Base-by-base conservation (phyloP, 2,113 vertebrate genomes). In the Limanda limanda region DNA sequence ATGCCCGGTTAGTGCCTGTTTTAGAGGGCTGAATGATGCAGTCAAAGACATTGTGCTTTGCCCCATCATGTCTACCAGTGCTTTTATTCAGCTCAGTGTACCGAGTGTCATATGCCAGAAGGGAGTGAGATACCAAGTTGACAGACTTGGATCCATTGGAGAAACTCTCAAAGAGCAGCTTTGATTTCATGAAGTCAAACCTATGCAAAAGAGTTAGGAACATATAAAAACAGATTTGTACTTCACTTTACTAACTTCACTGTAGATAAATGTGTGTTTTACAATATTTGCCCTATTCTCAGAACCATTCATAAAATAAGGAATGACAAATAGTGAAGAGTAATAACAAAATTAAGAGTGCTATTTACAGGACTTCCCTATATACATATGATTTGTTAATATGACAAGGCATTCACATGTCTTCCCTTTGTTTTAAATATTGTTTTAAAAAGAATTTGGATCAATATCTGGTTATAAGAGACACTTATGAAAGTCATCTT, bases 171-270 rank as follows among this genome's bases (percentile, higher is more conserved):
- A 96, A 99, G 52, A 98, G 96, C 81, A 99, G 87, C 89, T 99
- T 98, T 63, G 98, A 99, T 88, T 99, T 99, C 94, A 97, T 97
- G 84, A 99, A 99, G 92, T 99, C 97, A 89, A 99, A 99, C 88
- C 98, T 99, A 64, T 71, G 58, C 84, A 2, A 68, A 3, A 73
- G 25, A 82, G 63, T 55, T 9, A 40, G 3, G 65, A 68, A 61
- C 1, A 68, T 12, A 25, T 15, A 54, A 51, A 76, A 66, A 48
- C 2, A 13, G 0, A 71, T 40, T 1, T 48, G 20, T 24, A 9
- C 21, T 64, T 15, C n/a, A n/a, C n/a, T n/a, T n/a, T n/a, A n/a
- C n/a, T 21, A 7, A 7, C 52, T 18, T 47, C 14, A n/a, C 60
- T 55, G 31, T 5, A n/a, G 18, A 45, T 3, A 51, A 51, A 20